Evolutionary conservation across 1,140 invertebrate genomes (phyloP).

Genomic region (Diprion similis): DNA sequence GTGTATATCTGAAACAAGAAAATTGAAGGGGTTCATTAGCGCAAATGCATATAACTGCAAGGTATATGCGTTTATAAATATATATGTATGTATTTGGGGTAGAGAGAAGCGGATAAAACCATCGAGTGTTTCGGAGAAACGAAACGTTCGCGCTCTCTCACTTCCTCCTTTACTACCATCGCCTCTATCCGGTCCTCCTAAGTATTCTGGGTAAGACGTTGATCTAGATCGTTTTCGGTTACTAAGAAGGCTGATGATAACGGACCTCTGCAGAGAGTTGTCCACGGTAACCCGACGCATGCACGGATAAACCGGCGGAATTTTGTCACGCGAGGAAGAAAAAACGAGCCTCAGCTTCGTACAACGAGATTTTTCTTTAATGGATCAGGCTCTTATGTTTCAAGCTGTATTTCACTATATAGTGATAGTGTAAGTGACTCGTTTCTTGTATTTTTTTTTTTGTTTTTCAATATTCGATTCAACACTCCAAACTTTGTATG

Average conservation of each 20-base stretch:
- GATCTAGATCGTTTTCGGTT: constrained; percentile 5
- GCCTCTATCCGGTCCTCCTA: not conserved
- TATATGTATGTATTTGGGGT: not conserved
- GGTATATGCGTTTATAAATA: not conserved
- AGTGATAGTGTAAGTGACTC: too few relatives aligned
- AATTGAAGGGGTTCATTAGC: constrained; percentile 21
- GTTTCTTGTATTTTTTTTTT: too few relatives aligned
- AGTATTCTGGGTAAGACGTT: not conserved
- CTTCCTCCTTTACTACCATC: not conserved
- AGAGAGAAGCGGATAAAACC: not conserved
- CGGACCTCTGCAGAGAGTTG: not conserved
- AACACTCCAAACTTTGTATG: too few relatives aligned
- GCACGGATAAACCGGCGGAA: too few relatives aligned
- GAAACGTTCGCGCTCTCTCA: not conserved
- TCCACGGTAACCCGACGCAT: not conserved
- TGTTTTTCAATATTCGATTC: too few relatives aligned
- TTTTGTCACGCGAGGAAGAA: too few relatives aligned
- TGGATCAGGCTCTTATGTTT: too few relatives aligned
- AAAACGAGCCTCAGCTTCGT: too few relatives aligned
- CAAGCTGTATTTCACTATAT: too few relatives aligned
- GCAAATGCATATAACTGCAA: not conserved
- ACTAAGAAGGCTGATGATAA: not conserved
- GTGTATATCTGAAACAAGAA: constrained; percentile 87
- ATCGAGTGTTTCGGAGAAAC: not conserved
- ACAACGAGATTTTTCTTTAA: too few relatives aligned